Conservation (phyloP, 2,113 vertebrate genomes). For the Pelobates fuscus region DNA sequence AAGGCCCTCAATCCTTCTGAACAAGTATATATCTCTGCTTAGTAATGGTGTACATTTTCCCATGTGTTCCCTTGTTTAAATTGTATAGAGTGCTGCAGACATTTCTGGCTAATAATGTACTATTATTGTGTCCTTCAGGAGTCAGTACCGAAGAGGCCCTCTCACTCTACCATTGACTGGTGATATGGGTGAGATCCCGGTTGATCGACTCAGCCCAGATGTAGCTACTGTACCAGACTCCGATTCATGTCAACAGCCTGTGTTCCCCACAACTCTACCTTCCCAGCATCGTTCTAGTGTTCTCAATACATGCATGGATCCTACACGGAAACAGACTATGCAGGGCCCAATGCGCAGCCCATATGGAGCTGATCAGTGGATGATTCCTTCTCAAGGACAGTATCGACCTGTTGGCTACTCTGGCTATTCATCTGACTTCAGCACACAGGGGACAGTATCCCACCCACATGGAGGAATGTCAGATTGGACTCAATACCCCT, state of each 20-base stretch:
- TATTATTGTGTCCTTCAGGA: conserved; percentile 4
- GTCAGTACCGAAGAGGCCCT: not conserved
- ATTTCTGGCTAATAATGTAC: not conserved
- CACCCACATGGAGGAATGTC: conserved; percentile 78
- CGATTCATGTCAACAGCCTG: conserved; percentile 60
- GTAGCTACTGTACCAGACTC: conserved; percentile 72
- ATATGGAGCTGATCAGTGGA: conserved; percentile 79
- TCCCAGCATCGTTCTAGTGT: conserved; percentile 77
- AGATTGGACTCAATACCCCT: conserved; percentile 87
- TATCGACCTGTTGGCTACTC: conserved; percentile 69
- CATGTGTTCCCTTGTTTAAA: too few species aligned
- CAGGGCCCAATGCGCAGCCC: conserved; percentile 75
- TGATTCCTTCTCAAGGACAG: conserved; percentile 70
- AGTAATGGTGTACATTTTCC: too few species aligned
- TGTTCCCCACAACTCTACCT: conserved; percentile 50
- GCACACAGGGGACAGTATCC: conserved; percentile 70
- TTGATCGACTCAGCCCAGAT: conserved; percentile 67
- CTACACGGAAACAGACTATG: conserved; percentile 68
- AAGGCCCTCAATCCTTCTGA: too few species aligned
- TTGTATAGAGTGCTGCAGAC: too few species aligned
- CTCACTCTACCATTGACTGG: not conserved
- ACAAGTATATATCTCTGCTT: too few species aligned
- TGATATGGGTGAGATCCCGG: conserved; percentile 60
- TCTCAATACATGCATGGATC: conserved; percentile 72
- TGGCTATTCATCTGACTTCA: conserved; percentile 74